Conservation (phyloP, 2,888 invertebrate genomes). For the Drosophila meridiana region DNA sequence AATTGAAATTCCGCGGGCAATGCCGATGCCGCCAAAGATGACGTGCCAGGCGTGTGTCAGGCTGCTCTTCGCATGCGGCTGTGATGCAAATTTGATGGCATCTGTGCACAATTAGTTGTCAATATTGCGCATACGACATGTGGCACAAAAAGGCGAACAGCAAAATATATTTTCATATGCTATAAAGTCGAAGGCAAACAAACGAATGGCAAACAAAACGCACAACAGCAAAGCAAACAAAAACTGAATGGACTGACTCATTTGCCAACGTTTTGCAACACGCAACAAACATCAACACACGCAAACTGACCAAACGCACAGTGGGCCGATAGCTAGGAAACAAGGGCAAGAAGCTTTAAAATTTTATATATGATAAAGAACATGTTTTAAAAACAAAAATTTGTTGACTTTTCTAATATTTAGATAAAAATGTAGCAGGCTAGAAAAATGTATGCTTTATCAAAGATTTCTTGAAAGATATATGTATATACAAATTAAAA, state of each 20-base stretch:
- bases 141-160: constrained; percentile 31
- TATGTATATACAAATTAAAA: too few relatives aligned
- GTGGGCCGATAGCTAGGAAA: constrained; percentile 27
- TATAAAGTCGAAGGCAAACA: constrained; percentile 7
- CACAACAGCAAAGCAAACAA: constrained; percentile 52
- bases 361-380: not conserved
- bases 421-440: not conserved
- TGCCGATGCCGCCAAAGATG: constrained; percentile 37
- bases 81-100: constrained; percentile 76
- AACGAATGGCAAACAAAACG: constrained; percentile 35
- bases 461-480: too few relatives aligned
- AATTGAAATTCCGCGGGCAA: constrained; percentile 67
- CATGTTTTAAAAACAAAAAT: not conserved
- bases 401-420: not conserved
- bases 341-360: not conserved
- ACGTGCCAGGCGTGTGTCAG: constrained; percentile 18
- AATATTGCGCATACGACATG: constrained; percentile 77
- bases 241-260: constrained; percentile 70
- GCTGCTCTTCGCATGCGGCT: constrained; percentile 44
- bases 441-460: too few relatives aligned
- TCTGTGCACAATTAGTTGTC: constrained; percentile 76
- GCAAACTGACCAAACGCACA: constrained; percentile 63
- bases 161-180: constrained; percentile 3
- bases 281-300: constrained; percentile 73
- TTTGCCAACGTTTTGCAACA: constrained; percentile 77